These are phyloP conservation scores for Pipa parva DNA, from an alignment of 2,113 vertebrate genomes.

Conservation along the genomic window DNA sequence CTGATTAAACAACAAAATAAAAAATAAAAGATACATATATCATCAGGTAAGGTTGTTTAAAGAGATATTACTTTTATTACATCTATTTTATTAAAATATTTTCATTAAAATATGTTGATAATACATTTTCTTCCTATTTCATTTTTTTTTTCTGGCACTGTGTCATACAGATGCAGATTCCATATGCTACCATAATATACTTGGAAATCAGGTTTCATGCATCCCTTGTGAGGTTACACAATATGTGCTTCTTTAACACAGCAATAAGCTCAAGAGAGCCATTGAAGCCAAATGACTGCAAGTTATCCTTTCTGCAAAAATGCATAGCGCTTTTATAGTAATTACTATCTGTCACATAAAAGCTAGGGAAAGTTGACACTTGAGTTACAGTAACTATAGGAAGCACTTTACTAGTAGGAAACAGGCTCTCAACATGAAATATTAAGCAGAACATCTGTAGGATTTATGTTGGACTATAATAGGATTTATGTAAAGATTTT, in stretches of 20 bases:
- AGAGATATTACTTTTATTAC: too few relatives aligned
- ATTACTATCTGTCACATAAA: neutral
- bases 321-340: too few relatives aligned
- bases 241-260: neutral
- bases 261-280: neutral
- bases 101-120: too few relatives aligned
- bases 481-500: too few relatives aligned
- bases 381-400: neutral
- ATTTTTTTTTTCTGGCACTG: too few relatives aligned
- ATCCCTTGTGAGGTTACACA: neutral
- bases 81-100: too few relatives aligned
- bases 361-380: neutral
- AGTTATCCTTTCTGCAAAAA: neutral
- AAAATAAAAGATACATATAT: neutral
- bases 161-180: neutral
- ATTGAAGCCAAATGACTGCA: neutral
- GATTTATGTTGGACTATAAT: too few relatives aligned
- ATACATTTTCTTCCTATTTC: too few relatives aligned
- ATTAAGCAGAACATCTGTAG: neutral
- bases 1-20: constrained; percentile 59
- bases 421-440: neutral
- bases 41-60: neutral
- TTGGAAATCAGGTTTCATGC: neutral
- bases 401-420: neutral
- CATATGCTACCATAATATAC: neutral